A percentile compares a stretch with the other conserved stretches of the same genome.
phyloP scores from a whole-genome alignment of 2,113 vertebrate genomes.

The Poeciliopsis occidentalis region DNA sequence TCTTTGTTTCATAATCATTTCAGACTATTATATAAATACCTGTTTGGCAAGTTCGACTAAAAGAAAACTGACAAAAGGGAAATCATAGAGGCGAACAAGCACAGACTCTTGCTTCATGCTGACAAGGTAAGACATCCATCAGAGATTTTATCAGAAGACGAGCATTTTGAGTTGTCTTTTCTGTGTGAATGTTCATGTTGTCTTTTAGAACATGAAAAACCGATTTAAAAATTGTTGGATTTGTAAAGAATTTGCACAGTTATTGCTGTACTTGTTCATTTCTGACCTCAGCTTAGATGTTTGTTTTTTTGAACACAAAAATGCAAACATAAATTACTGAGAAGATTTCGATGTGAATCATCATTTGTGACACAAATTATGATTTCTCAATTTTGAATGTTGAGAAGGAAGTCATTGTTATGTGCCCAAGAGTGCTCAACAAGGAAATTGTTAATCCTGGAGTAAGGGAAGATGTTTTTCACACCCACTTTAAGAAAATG shows the following conservation, averaged over 20 bases:
- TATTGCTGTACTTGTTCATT: not conserved
- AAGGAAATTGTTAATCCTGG: not conserved
- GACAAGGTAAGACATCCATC: conserved; percentile 42
- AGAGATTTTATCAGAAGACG: not conserved
- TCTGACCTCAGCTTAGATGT: not conserved
- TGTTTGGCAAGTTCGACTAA: conserved; percentile 39
- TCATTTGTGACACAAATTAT: not conserved
- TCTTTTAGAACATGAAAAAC: not conserved
- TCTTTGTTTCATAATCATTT: not conserved
- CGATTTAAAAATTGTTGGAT: not conserved
- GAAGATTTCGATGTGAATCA: too few relatives aligned
- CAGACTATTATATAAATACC: conserved; percentile 21
- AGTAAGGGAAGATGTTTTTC: not conserved
- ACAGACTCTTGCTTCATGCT: conserved; percentile 14
- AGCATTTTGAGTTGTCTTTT: not conserved
- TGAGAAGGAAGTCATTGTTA: not conserved
- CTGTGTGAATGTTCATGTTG: not conserved
- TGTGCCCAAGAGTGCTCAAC: not conserved
- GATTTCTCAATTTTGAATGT: not conserved
- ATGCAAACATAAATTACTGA: too few relatives aligned
- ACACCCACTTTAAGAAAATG: not conserved
- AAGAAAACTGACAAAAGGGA: conserved; percentile 3
- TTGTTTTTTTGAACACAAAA: not conserved
- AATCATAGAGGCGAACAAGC: fast-evolving
- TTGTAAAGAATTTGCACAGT: not conserved